Evolutionary conservation across 2,888 invertebrate species (phyloP), one percentile per base, ranked within the genome.

Genomic region (Ornithoptera alexandrae): DNA sequence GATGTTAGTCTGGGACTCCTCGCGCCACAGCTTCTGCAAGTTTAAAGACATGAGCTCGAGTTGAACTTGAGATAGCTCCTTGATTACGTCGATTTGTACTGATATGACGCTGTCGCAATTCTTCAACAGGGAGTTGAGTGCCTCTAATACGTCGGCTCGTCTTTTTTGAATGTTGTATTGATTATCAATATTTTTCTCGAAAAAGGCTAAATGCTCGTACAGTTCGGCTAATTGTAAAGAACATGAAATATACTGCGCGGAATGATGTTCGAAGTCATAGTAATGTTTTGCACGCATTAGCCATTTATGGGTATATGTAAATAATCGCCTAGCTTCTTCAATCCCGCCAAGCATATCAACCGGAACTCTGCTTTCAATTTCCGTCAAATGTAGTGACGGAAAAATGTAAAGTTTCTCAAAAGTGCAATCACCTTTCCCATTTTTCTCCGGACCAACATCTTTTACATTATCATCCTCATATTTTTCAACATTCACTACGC

Each of bases 191-290:
- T 95, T 95, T 57, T 93, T 88, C 82, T 97, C 96, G 85, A 96
- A 97, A 82, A 95, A 95, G 0, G 95, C 94, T 66, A 97, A 86
- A 77, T 94, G 93, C 75, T 94, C 94, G 79, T 95, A 96, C 18
- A 95, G 82, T 76, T 95, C 94, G 59, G 95, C 95, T 61, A 94
- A 80, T 78, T 94, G 94, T 72, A 94, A 79, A 1, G 94, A 92
- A 71, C 93, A 92, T 60, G 94, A 93, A 68, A 94, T 93, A 75
- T 93, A 94, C 74, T 94, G 94, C 53, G 93, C 87, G 0, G 94
- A 93, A 77, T 93, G 92, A 74, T 94, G 93, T 71, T 94, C 91
- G 60, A 94, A 87, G 68, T 93, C 94, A 73, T 94, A 94, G 78
- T 92, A 94, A 67, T 92, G 86, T 72, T 94, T 92, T 0, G 93